Evolutionary conservation across 2,113 vertebrate genomes (phyloP).

Genomic region (Sinocyclocheilus anophthalmus): DNA sequence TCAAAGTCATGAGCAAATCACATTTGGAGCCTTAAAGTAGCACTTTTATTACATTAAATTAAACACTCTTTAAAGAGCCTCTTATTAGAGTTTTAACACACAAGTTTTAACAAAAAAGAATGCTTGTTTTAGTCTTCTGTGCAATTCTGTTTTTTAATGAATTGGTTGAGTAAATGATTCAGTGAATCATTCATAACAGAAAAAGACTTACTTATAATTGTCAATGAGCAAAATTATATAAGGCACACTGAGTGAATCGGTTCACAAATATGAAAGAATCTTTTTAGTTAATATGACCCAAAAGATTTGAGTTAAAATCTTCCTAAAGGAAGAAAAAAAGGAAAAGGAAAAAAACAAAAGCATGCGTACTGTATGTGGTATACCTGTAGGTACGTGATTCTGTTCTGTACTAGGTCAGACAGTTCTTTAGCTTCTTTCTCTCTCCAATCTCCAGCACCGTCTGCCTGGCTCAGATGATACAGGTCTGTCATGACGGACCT

Average conservation of each 20-base stretch:
- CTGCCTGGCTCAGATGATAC: constrained; percentile 90
- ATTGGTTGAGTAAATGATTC: not conserved
- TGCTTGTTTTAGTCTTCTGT: not conserved
- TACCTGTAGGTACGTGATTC: constrained; percentile 88
- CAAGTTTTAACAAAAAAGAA: not conserved
- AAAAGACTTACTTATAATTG: not conserved
- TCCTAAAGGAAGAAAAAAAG: not conserved
- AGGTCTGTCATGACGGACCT: constrained; percentile 91
- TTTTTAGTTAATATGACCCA: not conserved
- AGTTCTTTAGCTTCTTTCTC: constrained; percentile 88
- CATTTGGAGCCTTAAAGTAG: not conserved
- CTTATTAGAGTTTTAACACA: not conserved
- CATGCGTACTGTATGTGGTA: no score
- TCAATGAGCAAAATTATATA: not conserved
- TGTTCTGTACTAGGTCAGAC: constrained; percentile 86
- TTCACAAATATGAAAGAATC: not conserved
- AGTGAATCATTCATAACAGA: not conserved
- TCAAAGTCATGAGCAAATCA: not conserved
- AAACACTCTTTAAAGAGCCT: not conserved
- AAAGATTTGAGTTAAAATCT: not conserved
- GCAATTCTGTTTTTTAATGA: not conserved
- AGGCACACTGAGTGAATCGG: not conserved
- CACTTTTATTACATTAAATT: not conserved
- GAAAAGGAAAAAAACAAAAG: not conserved
- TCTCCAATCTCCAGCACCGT: constrained; percentile 87